Evolutionary conservation across 2,113 vertebrate genomes (phyloP).

Genomic region (Lepidothrix coronata): DNA sequence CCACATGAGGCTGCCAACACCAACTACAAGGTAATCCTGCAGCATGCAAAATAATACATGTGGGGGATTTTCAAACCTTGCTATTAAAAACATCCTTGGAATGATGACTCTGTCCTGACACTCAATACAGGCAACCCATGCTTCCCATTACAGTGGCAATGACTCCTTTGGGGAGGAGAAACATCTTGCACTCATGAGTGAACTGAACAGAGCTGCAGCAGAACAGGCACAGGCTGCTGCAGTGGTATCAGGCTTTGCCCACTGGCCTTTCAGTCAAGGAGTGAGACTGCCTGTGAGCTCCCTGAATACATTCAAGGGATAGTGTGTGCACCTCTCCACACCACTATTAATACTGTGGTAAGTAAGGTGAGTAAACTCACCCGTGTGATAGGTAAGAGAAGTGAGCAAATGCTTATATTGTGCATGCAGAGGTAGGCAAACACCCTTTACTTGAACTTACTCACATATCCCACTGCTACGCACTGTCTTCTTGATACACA

Average conservation of each 20-base stretch:
- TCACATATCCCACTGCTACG: background rate
- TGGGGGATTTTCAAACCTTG: background rate
- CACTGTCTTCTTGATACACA: background rate
- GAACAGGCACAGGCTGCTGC: background rate
- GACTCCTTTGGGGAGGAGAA: background rate
- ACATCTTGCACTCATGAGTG: background rate
- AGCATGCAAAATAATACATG: background rate
- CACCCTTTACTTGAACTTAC: background rate
- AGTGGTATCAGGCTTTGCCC: background rate
- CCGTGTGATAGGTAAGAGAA: background rate
- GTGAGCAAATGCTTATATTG: fast-evolving
- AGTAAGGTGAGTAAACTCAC: background rate
- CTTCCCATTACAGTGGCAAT: background rate
- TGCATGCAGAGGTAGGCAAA: background rate
- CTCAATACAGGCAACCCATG: background rate
- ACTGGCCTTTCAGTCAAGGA: background rate
- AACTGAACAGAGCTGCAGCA: background rate
- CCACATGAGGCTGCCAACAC: background rate
- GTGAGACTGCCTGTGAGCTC: background rate
- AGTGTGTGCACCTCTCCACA: background rate
- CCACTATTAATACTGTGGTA: background rate
- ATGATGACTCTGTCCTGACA: background rate
- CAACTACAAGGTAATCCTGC: background rate
- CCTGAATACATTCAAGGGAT: background rate
- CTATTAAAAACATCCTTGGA: background rate